phyloP scores from a whole-genome alignment of 2,797 vertebrate genomes.

The Vultur gryphus region DNA sequence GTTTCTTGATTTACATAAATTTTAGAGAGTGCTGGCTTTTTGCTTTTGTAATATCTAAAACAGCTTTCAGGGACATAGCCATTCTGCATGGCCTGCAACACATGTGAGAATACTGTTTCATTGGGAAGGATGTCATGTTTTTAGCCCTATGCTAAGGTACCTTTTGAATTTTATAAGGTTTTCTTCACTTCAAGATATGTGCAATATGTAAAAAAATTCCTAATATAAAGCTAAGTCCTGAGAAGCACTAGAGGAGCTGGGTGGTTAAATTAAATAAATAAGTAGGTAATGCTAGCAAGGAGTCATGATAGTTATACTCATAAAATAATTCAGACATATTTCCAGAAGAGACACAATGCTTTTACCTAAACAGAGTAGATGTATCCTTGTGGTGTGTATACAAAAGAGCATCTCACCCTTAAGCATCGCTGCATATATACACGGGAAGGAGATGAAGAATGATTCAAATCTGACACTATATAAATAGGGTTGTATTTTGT shows the following conservation, averaged over 20 bases:
- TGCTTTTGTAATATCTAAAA: not conserved
- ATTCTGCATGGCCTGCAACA: not conserved
- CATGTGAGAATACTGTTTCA: not conserved
- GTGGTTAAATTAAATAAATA: not conserved
- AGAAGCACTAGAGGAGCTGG: not conserved
- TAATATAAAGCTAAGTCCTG: not conserved
- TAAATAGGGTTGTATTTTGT: not conserved
- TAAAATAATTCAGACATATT: not conserved
- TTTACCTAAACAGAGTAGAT: not conserved
- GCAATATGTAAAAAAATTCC: not conserved
- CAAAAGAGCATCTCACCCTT: not conserved
- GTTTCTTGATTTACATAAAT: not conserved
- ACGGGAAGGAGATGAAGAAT: not conserved
- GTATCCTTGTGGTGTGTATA: rapidly evolving
- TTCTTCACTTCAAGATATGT: not conserved
- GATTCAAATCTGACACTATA: not conserved
- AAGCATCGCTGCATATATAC: not conserved
- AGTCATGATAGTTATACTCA: not conserved
- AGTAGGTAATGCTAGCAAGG: not conserved
- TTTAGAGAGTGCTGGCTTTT: not conserved
- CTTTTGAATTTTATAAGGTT: not conserved
- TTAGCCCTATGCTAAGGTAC: not conserved
- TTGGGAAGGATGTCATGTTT: not conserved
- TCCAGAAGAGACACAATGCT: not conserved
- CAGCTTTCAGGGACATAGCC: not conserved